These are phyloP conservation scores for Apus apus DNA, from an alignment of 2,113 vertebrate genomes.

Conservation along the genomic window DNA sequence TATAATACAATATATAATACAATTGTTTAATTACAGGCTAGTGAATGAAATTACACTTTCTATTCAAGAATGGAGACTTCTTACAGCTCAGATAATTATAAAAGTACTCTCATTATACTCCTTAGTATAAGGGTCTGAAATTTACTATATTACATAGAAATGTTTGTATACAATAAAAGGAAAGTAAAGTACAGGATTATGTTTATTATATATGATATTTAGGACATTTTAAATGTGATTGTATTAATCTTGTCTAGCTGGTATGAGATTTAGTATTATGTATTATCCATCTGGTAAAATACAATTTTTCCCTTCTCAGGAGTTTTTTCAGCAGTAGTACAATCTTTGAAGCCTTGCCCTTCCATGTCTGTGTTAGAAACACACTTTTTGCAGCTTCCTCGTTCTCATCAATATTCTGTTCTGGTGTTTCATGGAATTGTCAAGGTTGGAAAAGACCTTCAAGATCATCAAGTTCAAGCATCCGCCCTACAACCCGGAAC, in stretches of 20 bases:
- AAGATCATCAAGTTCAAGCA: no score
- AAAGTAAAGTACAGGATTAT: background rate
- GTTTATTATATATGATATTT: background rate
- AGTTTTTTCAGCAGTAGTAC: background rate
- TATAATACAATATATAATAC: background rate
- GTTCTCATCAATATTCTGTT: background rate
- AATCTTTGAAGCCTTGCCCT: background rate
- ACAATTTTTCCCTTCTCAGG: background rate
- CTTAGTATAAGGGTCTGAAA: background rate
- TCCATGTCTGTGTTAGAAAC: background rate
- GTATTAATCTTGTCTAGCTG: background rate
- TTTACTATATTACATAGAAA: background rate
- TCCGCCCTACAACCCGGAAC: no score
- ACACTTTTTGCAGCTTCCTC: background rate
- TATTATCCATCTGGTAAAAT: background rate
- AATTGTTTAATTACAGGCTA: constrained; percentile 1
- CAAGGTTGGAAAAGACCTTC: no score
- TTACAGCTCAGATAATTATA: background rate
- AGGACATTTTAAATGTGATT: background rate
- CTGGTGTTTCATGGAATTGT: background rate
- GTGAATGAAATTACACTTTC: background rate
- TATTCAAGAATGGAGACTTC: background rate
- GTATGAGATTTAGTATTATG: background rate
- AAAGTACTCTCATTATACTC: background rate
- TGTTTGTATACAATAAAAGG: background rate